These are phyloP conservation scores for Oreochromis aureus DNA, from an alignment of 2,113 vertebrate species.

Conservation along the genomic window DNA sequence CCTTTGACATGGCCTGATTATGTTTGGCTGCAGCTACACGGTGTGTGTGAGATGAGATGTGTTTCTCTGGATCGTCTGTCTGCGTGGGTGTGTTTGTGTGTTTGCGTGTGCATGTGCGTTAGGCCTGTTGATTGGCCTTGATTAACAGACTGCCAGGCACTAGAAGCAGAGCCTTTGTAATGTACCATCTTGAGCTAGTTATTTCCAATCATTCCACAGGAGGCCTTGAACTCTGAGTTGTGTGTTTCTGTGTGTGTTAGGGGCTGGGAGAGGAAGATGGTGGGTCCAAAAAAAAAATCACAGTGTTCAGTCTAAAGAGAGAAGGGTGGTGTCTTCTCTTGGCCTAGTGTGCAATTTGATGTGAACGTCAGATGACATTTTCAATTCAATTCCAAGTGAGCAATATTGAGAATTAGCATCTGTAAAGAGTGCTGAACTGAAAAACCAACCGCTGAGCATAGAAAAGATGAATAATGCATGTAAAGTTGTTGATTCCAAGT, in stretches of 20 bases:
- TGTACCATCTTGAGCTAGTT: constrained; percentile 71
- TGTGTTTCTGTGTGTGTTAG: background rate
- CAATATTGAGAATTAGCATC: background rate
- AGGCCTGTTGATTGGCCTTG: constrained; percentile 63
- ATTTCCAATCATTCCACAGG: constrained; percentile 55
- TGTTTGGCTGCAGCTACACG: constrained; percentile 33
- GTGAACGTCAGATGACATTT: background rate
- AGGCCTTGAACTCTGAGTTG: constrained; percentile 31
- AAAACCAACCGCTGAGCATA: background rate
- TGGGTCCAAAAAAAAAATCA: background rate
- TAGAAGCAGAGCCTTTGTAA: constrained; percentile 33
- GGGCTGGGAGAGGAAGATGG: background rate
- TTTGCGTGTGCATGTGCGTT: background rate
- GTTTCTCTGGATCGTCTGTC: constrained; percentile 9
- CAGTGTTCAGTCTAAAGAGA: background rate
- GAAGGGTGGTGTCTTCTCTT: background rate
- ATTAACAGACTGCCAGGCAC: constrained; percentile 58
- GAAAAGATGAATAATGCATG: constrained; percentile 7
- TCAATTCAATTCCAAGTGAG: background rate
- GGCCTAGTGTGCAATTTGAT: background rate
- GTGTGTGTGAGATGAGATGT: constrained; percentile 25
- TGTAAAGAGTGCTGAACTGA: background rate
- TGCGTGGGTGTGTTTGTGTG: constrained; percentile 3
- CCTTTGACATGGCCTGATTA: constrained; percentile 60
- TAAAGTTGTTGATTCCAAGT: background rate